These are phyloP conservation scores for Eupithecia exiguata DNA, from an alignment of 2,888 invertebrate species.

Conservation along the genomic window DNA sequence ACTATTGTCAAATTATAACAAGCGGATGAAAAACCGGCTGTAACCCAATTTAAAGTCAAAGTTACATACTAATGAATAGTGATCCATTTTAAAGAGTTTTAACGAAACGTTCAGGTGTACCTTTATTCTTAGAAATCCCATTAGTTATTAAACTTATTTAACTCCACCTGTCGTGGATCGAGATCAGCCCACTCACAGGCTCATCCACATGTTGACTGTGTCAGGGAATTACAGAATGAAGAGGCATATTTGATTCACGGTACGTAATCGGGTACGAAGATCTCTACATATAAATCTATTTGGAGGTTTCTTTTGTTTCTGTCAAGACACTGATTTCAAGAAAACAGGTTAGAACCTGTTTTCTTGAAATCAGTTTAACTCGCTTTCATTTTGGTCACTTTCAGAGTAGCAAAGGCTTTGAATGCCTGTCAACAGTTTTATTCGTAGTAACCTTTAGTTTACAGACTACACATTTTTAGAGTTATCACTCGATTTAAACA, in stretches of 20 bases:
- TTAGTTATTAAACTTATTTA: neutral
- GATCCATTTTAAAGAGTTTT: neutral
- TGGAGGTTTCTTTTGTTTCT: neutral
- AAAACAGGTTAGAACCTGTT: neutral
- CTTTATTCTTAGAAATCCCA: neutral
- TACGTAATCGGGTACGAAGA: neutral
- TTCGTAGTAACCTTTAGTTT: no score
- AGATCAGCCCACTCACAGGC: neutral
- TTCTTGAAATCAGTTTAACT: neutral
- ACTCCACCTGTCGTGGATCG: neutral
- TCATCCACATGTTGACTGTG: neutral
- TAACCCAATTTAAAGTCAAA: no score
- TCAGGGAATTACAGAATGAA: neutral
- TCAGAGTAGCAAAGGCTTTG: no score
- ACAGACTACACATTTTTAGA: no score
- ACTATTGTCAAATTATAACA: no score
- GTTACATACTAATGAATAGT: neutral
- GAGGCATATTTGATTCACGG: constrained; percentile 3
- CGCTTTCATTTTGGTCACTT: neutral
- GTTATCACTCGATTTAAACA: no score
- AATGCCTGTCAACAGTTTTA: no score
- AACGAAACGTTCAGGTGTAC: neutral
- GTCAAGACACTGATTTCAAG: no score
- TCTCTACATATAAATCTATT: neutral
- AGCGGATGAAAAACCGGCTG: no score